Base-by-base conservation (phyloP, 2,797 vertebrate species). In the Benthosema pterotum region DNA sequence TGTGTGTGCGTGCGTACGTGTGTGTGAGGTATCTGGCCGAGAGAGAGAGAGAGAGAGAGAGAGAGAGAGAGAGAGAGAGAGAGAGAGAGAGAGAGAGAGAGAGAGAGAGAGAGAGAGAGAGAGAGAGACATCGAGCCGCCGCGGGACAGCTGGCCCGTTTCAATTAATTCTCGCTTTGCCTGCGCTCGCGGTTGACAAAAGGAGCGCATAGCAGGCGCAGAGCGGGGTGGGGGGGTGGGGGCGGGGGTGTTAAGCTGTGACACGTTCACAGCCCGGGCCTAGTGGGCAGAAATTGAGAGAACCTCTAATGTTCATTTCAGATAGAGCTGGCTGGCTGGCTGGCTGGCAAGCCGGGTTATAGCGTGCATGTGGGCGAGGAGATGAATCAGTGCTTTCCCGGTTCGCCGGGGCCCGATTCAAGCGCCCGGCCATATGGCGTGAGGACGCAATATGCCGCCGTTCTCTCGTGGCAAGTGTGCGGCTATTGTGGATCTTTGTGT, bases 141-240 rank as follows among this genome's bases (percentile, higher is more conserved):
- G 32, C 32, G 83, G 84, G 88, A 91, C 91, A 92, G 89, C 89
- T 92, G 92, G 87, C 84, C 83, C 46, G 72, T 88, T 91, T 90
- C 82, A 88, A 85, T 91, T 86, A 87, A 85, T 88, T 78, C 84
- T 86, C 77, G 80, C 71, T 52, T 71, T 82, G 74, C 88, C 83
- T 85, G 73, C 55, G 57, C 74, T 57, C 5, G 79, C 80, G 75
- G 83, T 86, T 83, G 79, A 91, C 83, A 90, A 88, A 85, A 85
- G 79, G 85, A 87, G 72, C 74, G 78, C 83, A 88, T 79, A 81
- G 86, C 73, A 72, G 32, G 32, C 32, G 75, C 80, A 82, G 85
- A 85, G 79, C 66, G 77, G 75, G 75, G 72, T 86, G 32, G 7
- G 22, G 83, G 85, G 84, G 79, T 65, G 77, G 75, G 75, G 72